Conservation (phyloP, 2,113 vertebrate genomes). For the Thamnophis sirtalis region DNA sequence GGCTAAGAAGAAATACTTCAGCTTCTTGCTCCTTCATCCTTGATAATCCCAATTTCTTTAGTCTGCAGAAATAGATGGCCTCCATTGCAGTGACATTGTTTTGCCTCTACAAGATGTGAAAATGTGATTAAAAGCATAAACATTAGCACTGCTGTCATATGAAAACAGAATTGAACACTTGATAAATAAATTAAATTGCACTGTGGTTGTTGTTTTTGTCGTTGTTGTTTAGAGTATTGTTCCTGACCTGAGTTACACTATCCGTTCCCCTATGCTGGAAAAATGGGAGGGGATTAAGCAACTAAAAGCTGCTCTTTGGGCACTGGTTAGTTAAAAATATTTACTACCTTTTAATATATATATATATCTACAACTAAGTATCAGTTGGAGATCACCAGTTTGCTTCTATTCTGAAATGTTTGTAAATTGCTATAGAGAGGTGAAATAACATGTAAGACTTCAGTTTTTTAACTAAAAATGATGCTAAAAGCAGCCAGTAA, state of each 20-base stretch:
- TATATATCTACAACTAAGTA: neutral
- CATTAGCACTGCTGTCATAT: neutral
- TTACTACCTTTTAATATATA: neutral
- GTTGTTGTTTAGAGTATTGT: constrained; percentile 81
- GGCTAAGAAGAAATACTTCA: neutral
- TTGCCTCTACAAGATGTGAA: neutral
- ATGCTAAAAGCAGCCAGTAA: neutral
- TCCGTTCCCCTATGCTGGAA: constrained; percentile 93
- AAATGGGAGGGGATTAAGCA: constrained; percentile 98
- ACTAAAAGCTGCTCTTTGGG: constrained; percentile 96
- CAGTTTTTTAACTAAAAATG: neutral
- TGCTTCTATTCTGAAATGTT: neutral
- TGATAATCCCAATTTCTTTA: neutral
- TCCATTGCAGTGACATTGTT: neutral
- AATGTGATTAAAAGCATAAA: neutral
- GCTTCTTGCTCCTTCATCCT: neutral
- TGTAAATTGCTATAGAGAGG: neutral
- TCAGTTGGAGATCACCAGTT: no score
- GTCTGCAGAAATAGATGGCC: neutral
- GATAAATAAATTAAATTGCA: constrained; percentile 5
- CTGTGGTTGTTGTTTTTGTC: constrained; percentile 1
- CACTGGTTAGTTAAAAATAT: constrained; percentile 79
- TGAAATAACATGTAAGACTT: neutral
- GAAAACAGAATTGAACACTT: neutral
- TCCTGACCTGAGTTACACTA: constrained; percentile 90